Evolutionary conservation across 1,140 invertebrate species (phyloP).

Genomic region (Pygmarrhopalites habei): DNA sequence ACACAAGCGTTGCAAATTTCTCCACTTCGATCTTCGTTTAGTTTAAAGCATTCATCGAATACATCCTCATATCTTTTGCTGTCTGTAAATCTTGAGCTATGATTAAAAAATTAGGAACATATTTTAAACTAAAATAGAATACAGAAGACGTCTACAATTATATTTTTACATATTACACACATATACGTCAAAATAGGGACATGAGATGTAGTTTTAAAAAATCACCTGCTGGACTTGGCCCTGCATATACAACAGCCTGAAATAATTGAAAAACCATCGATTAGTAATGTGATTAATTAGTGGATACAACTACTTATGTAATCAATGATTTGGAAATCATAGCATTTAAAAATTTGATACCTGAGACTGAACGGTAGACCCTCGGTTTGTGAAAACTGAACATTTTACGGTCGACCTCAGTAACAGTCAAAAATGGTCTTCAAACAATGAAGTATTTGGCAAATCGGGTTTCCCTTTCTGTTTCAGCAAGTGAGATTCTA

Average conservation of each 20-base stretch:
- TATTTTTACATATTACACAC: conserved; percentile 3
- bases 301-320: no score
- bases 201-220: conserved; percentile 6
- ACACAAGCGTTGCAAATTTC: conserved; percentile 88
- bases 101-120: conserved; percentile 27
- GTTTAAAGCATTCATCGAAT: conserved; percentile 73
- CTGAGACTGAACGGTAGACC: no score
- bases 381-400: conserved; percentile 85
- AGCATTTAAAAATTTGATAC: no score
- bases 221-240: conserved; percentile 72
- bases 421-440: no score
- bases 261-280: no score
- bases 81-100: conserved; percentile 75
- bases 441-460: no score
- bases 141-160: neutral
- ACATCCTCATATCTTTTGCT: conserved; percentile 79
- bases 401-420: conserved; percentile 49
- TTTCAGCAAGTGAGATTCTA: no score
- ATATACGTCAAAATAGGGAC: neutral
- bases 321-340: no score
- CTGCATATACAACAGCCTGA: conserved; percentile 82
- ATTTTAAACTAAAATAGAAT: conserved; percentile 6
- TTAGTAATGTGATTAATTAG: no score
- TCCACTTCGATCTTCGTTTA: conserved; percentile 65
- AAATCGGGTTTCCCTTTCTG: no score